These are phyloP conservation scores for Ernsta delagoae DNA, from an alignment of 2,888 invertebrate species.

Conservation along the genomic window DNA sequence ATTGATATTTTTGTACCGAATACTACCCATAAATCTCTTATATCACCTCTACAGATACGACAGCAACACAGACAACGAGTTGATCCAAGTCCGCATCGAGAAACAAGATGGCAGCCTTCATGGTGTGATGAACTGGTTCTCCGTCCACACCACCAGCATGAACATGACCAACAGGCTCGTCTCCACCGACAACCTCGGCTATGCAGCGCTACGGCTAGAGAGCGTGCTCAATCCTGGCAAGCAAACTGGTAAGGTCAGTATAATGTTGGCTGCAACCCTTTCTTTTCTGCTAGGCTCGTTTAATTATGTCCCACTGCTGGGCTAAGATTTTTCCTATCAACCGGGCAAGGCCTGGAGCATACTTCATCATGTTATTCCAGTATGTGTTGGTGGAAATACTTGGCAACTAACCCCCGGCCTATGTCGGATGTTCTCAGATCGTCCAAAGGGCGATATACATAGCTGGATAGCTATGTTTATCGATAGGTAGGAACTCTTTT, in stretches of 20 bases:
- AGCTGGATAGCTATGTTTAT: too few relatives aligned
- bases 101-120: constrained; percentile 80
- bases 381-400: too few relatives aligned
- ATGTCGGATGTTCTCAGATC: too few relatives aligned
- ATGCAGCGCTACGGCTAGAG: constrained; percentile 93
- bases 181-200: constrained; percentile 96
- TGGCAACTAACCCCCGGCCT: too few relatives aligned
- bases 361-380: too few relatives aligned
- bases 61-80: constrained; percentile 88
- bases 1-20: too few relatives aligned
- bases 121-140: constrained; percentile 95
- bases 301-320: too few relatives aligned
- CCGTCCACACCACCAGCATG: constrained; percentile 97
- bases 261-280: not conserved
- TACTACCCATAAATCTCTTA: not conserved
- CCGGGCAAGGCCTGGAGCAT: too few relatives aligned
- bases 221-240: constrained; percentile 92
- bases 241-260: constrained; percentile 73
- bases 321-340: too few relatives aligned
- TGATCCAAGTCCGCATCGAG: constrained; percentile 90
- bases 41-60: constrained; percentile 82
- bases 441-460: too few relatives aligned
- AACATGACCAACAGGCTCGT: constrained; percentile 96
- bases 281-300: too few relatives aligned
- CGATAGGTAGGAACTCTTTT: too few relatives aligned